Evolutionary conservation across 2,888 invertebrate species (phyloP).

Genomic region (Lottia scabra): DNA sequence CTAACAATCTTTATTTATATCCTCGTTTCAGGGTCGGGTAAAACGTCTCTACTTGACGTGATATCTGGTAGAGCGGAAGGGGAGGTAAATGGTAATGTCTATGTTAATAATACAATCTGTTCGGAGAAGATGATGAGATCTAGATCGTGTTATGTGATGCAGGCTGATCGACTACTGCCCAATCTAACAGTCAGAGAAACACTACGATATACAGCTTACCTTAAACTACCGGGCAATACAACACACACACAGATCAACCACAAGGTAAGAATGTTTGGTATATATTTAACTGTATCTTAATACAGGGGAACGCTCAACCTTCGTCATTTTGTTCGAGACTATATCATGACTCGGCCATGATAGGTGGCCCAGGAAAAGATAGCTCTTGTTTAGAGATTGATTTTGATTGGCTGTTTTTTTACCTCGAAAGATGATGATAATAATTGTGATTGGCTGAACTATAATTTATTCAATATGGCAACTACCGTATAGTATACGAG

Average conservation of each 20-base stretch:
- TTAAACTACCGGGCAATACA: constrained; percentile 63
- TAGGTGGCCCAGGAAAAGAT: no score
- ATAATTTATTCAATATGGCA: no score
- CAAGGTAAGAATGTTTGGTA: constrained; percentile 22
- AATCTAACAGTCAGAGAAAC: constrained; percentile 88
- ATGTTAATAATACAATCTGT: constrained; percentile 46
- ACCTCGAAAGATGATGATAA: no score
- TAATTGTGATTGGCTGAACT: no score
- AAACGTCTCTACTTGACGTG: constrained; percentile 92
- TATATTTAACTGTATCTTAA: no score
- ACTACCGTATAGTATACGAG: no score
- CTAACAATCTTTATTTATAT: no score
- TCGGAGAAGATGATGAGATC: constrained; percentile 81
- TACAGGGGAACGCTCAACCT: no score
- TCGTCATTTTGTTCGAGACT: no score
- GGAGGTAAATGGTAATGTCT: constrained; percentile 45
- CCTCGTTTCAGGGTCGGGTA: constrained; percentile 93
- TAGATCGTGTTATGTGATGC: constrained; percentile 88
- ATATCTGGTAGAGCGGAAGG: constrained; percentile 75
- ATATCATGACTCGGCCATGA: no score
- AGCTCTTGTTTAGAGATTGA: no score
- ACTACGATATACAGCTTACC: constrained; percentile 58
- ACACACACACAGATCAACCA: constrained; percentile 20
- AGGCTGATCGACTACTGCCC: constrained; percentile 84
- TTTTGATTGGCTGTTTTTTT: no score